Conservation (phyloP, 92 coral and sea anemone genomes). For the Micromussa lordhowensis region DNA sequence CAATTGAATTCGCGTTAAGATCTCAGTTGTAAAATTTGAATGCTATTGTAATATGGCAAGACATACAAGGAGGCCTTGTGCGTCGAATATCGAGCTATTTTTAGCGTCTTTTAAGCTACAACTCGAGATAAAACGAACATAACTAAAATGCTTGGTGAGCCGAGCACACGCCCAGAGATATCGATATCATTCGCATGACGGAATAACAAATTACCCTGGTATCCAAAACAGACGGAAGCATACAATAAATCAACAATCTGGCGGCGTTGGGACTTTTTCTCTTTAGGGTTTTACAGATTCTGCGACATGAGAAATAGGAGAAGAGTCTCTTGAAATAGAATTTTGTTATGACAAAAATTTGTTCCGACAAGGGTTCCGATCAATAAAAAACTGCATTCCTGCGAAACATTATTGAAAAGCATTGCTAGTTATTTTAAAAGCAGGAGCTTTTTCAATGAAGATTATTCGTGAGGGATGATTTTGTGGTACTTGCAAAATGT, state of each 20-base stretch:
- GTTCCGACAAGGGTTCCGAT: no score
- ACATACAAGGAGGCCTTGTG: background rate
- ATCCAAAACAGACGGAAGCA: background rate
- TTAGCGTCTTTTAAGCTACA: background rate
- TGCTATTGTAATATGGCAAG: background rate
- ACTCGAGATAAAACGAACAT: background rate
- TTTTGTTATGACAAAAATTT: no score
- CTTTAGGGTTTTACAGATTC: background rate
- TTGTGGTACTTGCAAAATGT: background rate
- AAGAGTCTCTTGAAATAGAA: no score
- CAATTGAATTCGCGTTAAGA: background rate
- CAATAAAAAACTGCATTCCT: background rate
- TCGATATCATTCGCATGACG: background rate
- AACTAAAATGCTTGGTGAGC: background rate
- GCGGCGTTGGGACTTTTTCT: background rate
- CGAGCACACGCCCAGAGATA: background rate
- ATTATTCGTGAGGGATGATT: background rate
- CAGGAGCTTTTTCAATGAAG: background rate
- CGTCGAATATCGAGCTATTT: background rate
- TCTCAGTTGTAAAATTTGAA: background rate
- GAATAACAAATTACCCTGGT: background rate
- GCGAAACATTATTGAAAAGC: background rate
- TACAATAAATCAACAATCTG: background rate
- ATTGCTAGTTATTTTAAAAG: background rate
- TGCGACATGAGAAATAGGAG: background rate